phyloP scores from a whole-genome alignment of 2,113 vertebrate species.

The Macquaria ambigua region DNA sequence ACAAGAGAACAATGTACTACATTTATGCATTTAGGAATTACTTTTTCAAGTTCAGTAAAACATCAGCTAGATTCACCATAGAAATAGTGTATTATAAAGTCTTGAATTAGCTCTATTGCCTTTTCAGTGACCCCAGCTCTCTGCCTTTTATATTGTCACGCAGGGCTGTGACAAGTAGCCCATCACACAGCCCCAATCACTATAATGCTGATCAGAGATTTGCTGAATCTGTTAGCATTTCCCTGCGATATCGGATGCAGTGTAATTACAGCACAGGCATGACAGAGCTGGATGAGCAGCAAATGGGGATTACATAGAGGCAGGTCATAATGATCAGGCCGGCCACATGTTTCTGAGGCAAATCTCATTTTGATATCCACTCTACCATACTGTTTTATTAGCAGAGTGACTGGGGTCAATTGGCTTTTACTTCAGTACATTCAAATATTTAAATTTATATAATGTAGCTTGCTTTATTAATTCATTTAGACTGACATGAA shows the following conservation, averaged over 20 bases:
- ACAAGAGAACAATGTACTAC: not conserved
- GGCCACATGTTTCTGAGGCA: conserved; percentile 84
- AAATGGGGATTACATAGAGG: conserved; percentile 83
- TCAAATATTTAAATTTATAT: conserved; percentile 41
- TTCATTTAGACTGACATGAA: conserved; percentile 18
- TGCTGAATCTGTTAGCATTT: conserved; percentile 89
- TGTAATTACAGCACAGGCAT: conserved; percentile 87
- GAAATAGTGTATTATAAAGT: not conserved
- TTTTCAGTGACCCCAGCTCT: conserved; percentile 1
- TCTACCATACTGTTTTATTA: conserved; percentile 60
- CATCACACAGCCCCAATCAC: conserved; percentile 56
- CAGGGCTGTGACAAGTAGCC: conserved; percentile 64
- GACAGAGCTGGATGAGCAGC: conserved; percentile 80
- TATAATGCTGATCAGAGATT: conserved; percentile 87
- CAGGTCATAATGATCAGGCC: conserved; percentile 80
- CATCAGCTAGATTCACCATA: not conserved
- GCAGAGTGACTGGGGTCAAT: conserved; percentile 49
- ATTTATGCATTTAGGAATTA: not conserved
- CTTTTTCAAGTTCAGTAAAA: not conserved
- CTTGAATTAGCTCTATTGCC: conserved; percentile 19
- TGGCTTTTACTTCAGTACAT: conserved; percentile 33
- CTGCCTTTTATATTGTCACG: conserved; percentile 21
- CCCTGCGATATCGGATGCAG: conserved; percentile 76
- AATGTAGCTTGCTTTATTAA: conserved; percentile 21
- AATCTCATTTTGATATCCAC: conserved; percentile 71